These are phyloP conservation scores for Cynopterus brachyotis DNA, from an alignment of 2,113 vertebrate genomes.

Conservation along the genomic window DNA sequence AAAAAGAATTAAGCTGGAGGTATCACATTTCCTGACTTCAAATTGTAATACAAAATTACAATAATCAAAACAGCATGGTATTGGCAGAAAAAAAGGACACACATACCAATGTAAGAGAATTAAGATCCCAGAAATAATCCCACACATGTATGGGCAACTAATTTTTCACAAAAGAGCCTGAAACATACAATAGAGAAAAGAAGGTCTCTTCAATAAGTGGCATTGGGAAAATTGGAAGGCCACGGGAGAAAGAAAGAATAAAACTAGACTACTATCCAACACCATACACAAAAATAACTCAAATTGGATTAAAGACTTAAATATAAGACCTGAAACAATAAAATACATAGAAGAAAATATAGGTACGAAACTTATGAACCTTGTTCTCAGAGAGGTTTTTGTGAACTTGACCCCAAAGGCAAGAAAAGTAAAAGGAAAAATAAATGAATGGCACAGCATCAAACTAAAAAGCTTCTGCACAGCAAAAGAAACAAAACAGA, in stretches of 20 bases:
- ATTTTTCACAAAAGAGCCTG: background rate
- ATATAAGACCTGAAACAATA: background rate
- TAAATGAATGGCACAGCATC: too few relatives aligned
- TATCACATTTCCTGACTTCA: background rate
- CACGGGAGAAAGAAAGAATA: background rate
- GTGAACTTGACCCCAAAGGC: too few relatives aligned
- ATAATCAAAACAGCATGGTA: background rate
- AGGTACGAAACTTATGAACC: background rate
- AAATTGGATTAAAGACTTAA: background rate
- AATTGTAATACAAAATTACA: background rate
- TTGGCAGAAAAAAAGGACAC: background rate
- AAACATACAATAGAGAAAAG: background rate
- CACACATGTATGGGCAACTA: background rate
- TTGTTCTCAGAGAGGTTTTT: too few relatives aligned
- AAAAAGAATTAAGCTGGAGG: background rate
- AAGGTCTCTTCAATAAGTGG: background rate
- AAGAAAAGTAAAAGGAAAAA: too few relatives aligned
- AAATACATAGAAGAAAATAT: background rate
- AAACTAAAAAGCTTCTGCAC: background rate
- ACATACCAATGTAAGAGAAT: background rate
- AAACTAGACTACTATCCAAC: background rate
- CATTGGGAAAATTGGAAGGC: background rate
- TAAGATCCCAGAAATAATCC: background rate
- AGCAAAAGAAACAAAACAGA: background rate
- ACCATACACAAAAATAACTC: background rate